Base-by-base conservation (phyloP, 2,113 vertebrate species). In the Zosterops lateralis region DNA sequence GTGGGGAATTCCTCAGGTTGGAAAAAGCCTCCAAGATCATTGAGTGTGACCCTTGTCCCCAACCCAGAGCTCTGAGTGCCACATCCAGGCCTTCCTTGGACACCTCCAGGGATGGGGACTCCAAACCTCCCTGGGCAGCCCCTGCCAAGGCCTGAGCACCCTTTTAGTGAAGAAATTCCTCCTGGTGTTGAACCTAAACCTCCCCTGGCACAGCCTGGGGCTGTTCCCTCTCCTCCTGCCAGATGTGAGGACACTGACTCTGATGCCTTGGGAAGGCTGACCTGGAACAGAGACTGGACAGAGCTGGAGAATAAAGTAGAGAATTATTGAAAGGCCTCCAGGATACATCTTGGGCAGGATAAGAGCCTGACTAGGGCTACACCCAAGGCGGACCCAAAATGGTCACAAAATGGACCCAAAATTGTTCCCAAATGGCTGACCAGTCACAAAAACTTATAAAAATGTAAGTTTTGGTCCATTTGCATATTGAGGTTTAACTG, bases 191-290 rank as follows among this genome's bases (percentile, higher is more conserved):
- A 53, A 12, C 42, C 34, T 64, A 31, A 71, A 1, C 32, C 45
- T 60, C 20, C 22, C 24, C 50, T 62, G 25, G 42, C 34, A 29
- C 53, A 53, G 6, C 32, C 4, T n/a, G 76, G 17, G 22, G 68
- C 32, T 0, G 1, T 31, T 51, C 14, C n/a, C 21, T 57, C 26
- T 17, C 1, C 4, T 54, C 7, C 19, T 48, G 5, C 47, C 34
- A 21, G 28, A 5, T 12, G 5, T 0, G 9, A 71, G 42, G 34
- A 21, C 48, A 2, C 6, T 15, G 28, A 9, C 58, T n/a, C n/a
- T 58, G 56, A 10, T 58, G n/a, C 56, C n/a, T 58, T 58, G 20
- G n/a, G 56, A 34, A 58, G 56, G 56, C 56, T 58, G 38, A 38
- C 11, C 38, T 38, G 38, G 38, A 38, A 38, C 38, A 11, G 10